phyloP scores from a whole-genome alignment of 2,797 vertebrate species.

The Argyrosomus regius region DNA sequence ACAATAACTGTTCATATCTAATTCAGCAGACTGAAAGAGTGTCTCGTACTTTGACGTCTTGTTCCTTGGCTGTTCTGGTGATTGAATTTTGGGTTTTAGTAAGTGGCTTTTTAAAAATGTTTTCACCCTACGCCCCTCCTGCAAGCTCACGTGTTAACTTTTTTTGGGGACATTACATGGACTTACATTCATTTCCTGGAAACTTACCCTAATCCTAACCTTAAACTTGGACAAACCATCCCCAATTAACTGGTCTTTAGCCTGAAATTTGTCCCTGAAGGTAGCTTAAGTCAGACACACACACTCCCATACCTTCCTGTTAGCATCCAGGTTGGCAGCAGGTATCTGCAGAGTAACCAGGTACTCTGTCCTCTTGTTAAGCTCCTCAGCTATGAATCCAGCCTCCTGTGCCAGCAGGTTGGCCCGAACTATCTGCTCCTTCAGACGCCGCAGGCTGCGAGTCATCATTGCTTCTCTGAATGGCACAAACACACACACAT shows the following conservation, averaged over 20 bases:
- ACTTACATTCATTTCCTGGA: background rate
- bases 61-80: background rate
- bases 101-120: background rate
- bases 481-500: background rate
- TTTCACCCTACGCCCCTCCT: too few species aligned
- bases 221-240: too few species aligned
- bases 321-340: slow-evolving; percentile 95
- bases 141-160: too few species aligned
- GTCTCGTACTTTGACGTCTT: background rate
- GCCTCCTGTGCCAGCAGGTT: slow-evolving; percentile 95
- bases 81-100: background rate
- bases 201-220: too few species aligned
- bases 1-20: background rate
- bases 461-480: slow-evolving; percentile 93
- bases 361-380: slow-evolving; percentile 96
- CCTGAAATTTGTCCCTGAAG: too few species aligned
- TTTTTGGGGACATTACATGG: too few species aligned
- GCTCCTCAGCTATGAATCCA: slow-evolving; percentile 92
- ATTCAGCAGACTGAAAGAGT: background rate
- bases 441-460: slow-evolving; percentile 91
- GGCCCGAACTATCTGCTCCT: slow-evolving; percentile 94
- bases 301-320: slow-evolving; percentile 90
- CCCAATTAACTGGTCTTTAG: too few species aligned
- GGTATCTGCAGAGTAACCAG: slow-evolving; percentile 97
- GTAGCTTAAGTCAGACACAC: background rate